Conservation (phyloP, 53 echinoderm and acorn worm genomes). For the Paracentrotus lividus region DNA sequence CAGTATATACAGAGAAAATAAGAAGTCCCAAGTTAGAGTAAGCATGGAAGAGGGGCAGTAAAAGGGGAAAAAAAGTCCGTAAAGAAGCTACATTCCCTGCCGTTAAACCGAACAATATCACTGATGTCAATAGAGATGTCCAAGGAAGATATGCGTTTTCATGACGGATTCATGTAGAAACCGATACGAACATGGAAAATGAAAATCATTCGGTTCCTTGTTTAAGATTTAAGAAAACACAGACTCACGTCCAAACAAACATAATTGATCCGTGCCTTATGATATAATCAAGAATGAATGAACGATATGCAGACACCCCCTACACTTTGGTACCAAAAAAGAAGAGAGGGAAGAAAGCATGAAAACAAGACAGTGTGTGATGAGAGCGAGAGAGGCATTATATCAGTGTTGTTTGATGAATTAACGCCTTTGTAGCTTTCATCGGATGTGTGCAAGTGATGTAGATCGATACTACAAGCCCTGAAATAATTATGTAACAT, state of each 20-base stretch:
- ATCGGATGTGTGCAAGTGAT: too few species aligned
- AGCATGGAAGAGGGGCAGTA: too few species aligned
- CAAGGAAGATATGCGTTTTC: neutral
- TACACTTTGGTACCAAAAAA: neutral
- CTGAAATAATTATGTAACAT: slow-evolving; percentile 39
- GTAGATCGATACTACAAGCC: neutral
- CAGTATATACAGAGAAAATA: too few species aligned
- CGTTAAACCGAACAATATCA: too few species aligned
- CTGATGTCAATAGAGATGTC: neutral
- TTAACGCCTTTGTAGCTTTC: too few species aligned
- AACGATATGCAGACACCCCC: neutral
- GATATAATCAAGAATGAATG: neutral
- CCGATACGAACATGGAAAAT: neutral
- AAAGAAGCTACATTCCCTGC: too few species aligned
- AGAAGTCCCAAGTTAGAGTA: too few species aligned
- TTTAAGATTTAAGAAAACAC: neutral
- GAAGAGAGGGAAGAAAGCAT: neutral
- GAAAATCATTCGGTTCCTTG: neutral
- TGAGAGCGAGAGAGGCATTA: too few species aligned
- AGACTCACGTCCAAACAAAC: neutral
- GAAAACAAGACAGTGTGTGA: neutral
- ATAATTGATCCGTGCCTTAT: neutral
- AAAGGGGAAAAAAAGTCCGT: too few species aligned
- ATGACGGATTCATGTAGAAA: neutral
- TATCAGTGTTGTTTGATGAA: too few species aligned